Evolutionary conservation across 2,888 invertebrate genomes (phyloP), one percentile per base, ranked within the genome.

Genomic region (Coelopa pilipes): DNA sequence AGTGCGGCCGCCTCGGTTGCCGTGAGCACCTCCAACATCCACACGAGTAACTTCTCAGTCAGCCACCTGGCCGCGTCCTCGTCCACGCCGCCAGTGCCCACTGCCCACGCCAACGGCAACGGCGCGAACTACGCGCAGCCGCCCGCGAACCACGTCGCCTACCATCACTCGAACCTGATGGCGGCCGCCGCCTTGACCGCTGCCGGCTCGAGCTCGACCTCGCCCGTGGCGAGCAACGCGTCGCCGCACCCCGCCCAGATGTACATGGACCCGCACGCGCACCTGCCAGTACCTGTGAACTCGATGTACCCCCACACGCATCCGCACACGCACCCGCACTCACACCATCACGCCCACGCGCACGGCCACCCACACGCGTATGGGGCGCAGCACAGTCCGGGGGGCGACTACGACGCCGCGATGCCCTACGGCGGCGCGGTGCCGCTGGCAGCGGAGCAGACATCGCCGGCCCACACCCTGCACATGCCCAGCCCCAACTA

Each of bases 401-500:
- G 47, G 17, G 62, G 3, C 21, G 72, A 72, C n/a, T 72, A 66
- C 62, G 78, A 77, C 13, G 75, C 70, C 46, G 55, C 53, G 17
- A 74, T 66, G 63, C 72, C 74, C 17, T 79, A 77, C 70, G 74
- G 76, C 11, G 75, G 72, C 63, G 82, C 83, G 65, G 87, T 78
- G 53, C 77, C 76, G 45, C 76, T 77, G 49, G 75, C 89, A 19
- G 77, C 76, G 49, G 74, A 77, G 2, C 77, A 76, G 63, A 70
- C 77, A 11, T 66, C 74, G 13, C 57, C 76, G 66, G 78, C 45
- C 15, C 90, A 91, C 62, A 89, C 90, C 75, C 88, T 92, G 78
- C 92, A 92, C 84, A 90, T 92, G 84, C 92, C 92, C 67, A 91
- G 91, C 83, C 91, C 93, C 53, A 92, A 92, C 83, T 93, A 93